phyloP scores from a whole-genome alignment of 2,113 vertebrate species.

The Barbus barbus region DNA sequence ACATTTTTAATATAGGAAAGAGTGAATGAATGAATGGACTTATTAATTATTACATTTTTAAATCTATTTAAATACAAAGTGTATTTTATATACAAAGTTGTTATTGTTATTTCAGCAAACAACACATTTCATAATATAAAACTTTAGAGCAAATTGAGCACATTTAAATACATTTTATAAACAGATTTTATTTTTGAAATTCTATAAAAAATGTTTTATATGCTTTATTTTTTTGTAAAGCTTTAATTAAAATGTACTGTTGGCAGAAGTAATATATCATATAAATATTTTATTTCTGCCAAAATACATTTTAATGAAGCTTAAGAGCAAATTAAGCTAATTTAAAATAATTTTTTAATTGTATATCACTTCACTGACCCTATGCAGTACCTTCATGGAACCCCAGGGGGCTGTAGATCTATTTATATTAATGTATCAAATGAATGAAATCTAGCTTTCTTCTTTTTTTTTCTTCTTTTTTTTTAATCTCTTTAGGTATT shows the following conservation, averaged over 20 bases:
- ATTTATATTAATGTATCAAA: background rate
- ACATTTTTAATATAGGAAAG: background rate
- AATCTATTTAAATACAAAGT: background rate
- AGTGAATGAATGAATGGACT: no score
- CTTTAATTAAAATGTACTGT: background rate
- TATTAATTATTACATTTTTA: no score
- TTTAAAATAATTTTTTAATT: background rate
- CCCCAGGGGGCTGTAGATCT: background rate
- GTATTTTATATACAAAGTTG: no score
- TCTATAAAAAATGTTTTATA: background rate
- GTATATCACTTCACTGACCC: background rate
- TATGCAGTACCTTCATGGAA: background rate
- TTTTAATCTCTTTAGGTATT: slow-evolving; percentile 78
- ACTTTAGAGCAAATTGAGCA: background rate
- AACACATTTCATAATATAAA: background rate
- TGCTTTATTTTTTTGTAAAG: no score
- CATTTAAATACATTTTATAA: background rate
- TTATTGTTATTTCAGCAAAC: background rate
- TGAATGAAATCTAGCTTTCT: background rate
- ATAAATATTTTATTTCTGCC: background rate
- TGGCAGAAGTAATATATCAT: background rate
- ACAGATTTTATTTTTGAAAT: background rate
- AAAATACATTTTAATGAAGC: background rate
- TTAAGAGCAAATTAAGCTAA: background rate
- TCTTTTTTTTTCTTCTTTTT: no score